Evolutionary conservation across 1,140 invertebrate species (phyloP).

Genomic region (Ectropis grisescens): DNA sequence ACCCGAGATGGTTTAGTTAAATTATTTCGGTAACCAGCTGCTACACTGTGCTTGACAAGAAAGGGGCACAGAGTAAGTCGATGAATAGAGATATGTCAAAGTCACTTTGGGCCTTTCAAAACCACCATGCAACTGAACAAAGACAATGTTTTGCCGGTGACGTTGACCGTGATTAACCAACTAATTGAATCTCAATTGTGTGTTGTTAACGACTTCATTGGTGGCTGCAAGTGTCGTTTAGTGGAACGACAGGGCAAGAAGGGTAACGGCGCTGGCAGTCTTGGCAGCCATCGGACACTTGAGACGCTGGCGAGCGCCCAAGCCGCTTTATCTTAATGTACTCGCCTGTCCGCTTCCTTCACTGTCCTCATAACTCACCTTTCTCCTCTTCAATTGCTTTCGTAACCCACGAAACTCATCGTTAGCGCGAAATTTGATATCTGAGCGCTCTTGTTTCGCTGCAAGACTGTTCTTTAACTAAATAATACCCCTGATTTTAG

Average conservation of each 20-base stretch:
- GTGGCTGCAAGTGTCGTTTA: too few species aligned
- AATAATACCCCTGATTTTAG: conserved; percentile 25
- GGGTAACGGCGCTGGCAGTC: too few species aligned
- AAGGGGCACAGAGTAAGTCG: too few species aligned
- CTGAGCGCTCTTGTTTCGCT: conserved; percentile 9
- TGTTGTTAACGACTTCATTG: too few species aligned
- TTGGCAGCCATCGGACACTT: conserved; percentile 47
- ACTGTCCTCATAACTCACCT: conserved; percentile 41
- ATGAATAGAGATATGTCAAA: too few species aligned
- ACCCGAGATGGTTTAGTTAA: conserved; percentile 16
- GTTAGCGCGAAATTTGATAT: conserved; percentile 13
- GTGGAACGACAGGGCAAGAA: too few species aligned
- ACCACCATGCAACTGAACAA: too few species aligned
- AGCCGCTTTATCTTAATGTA: conserved; percentile 58
- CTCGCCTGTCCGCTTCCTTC: conserved; percentile 39
- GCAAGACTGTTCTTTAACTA: conserved; percentile 9
- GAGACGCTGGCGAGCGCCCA: conserved; percentile 53
- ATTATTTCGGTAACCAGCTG: conserved; percentile 13
- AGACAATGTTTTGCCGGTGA: too few species aligned
- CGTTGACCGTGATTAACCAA: too few species aligned
- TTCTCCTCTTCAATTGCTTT: conserved; percentile 42
- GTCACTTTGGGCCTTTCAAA: too few species aligned
- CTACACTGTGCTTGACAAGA: too few species aligned
- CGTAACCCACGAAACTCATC: conserved; percentile 8
- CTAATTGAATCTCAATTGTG: too few species aligned